These are phyloP conservation scores for Meloe dianella DNA, from an alignment of 2,888 invertebrate genomes.

Conservation along the genomic window DNA sequence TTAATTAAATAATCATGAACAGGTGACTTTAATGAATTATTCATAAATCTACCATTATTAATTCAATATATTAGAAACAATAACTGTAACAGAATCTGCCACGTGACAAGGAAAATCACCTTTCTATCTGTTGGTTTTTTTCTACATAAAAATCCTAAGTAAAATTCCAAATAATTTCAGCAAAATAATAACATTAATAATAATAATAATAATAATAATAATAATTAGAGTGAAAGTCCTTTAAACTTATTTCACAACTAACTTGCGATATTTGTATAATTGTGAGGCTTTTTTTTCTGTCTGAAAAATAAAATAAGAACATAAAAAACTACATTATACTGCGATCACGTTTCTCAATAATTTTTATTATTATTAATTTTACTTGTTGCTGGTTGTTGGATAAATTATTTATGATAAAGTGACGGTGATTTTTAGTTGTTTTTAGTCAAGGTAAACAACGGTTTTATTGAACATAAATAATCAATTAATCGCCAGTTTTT, in stretches of 20 bases:
- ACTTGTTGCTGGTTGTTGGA: not conserved
- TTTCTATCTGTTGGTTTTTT: not conserved
- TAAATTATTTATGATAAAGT: not conserved
- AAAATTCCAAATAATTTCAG: too few relatives aligned
- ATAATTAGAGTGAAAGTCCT: slow-evolving; percentile 6
- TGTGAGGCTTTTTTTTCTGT: not conserved
- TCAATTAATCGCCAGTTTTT: too few relatives aligned
- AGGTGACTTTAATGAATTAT: slow-evolving; percentile 2
- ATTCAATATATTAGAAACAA: not conserved
- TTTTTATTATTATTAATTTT: not conserved
- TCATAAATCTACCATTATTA: not conserved
- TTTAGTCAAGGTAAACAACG: not conserved
- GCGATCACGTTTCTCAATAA: slow-evolving; percentile 1
- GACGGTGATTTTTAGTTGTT: not conserved
- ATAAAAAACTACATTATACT: not conserved
- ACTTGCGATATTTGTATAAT: not conserved
- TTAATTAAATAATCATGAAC: not conserved
- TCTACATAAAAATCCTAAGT: too few relatives aligned
- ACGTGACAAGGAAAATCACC: not conserved
- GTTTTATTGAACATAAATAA: too few relatives aligned
- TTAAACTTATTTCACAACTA: not conserved
- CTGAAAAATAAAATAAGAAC: not conserved
- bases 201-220: not conserved
- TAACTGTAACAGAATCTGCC: slow-evolving; percentile 1
- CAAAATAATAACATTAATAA: not conserved